These are phyloP conservation scores for Therioaphis trifolii DNA, from an alignment of 2,888 invertebrate species.

Conservation along the genomic window DNA sequence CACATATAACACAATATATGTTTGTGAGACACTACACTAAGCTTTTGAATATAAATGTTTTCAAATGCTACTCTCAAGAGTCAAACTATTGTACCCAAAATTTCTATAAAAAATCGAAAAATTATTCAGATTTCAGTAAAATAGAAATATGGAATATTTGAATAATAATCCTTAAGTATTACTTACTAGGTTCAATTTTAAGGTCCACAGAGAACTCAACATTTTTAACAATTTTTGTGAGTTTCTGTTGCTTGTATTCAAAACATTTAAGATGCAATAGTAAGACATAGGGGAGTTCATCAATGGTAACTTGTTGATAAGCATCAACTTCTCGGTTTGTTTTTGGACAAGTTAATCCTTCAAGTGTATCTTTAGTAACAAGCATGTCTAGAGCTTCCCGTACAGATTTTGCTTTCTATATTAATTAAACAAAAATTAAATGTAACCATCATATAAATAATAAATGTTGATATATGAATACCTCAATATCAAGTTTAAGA, in stretches of 20 bases:
- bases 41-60: slow-evolving; percentile 9
- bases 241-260: slow-evolving; percentile 85
- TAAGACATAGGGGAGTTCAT: slow-evolving; percentile 88
- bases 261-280: slow-evolving; percentile 95
- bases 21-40: slow-evolving; percentile 52
- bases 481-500: slow-evolving; percentile 93
- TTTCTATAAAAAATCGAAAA: slow-evolving; percentile 38
- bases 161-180: slow-evolving; percentile 34
- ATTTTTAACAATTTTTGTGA: slow-evolving; percentile 91
- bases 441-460: no score
- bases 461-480: slow-evolving; percentile 68
- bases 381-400: slow-evolving; percentile 88
- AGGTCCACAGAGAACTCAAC: slow-evolving; percentile 90
- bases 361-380: slow-evolving; percentile 80
- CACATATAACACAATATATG: background rate
- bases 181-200: slow-evolving; percentile 88
- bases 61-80: slow-evolving; percentile 54
- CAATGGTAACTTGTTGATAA: slow-evolving; percentile 89
- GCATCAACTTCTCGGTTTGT: slow-evolving; percentile 87
- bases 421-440: background rate
- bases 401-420: slow-evolving; percentile 83
- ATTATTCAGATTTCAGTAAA: slow-evolving; percentile 19
- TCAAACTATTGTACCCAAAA: slow-evolving; percentile 59
- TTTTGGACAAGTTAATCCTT: slow-evolving; percentile 85
- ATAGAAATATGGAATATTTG: slow-evolving; percentile 40